These are phyloP conservation scores for Isoperla grammatica DNA, from an alignment of 2,888 invertebrate genomes.

Conservation along the genomic window DNA sequence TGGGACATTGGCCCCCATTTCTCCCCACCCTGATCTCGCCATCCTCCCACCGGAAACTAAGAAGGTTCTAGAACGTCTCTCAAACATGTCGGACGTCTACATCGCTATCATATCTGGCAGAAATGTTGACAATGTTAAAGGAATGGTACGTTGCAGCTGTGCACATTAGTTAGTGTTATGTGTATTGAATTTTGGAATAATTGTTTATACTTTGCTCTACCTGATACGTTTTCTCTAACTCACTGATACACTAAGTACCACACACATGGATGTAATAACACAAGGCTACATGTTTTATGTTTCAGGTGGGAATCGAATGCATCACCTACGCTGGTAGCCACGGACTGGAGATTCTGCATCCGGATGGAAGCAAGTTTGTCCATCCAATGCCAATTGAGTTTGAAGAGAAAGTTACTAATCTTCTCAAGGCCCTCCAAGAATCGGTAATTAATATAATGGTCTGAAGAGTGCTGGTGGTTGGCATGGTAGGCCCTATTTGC, in stretches of 20 bases:
- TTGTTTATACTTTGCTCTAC: too few species aligned
- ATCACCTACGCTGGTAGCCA: conserved; percentile 89
- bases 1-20: conserved; percentile 82
- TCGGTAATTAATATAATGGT: conserved; percentile 8
- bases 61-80: conserved; percentile 71
- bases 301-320: conserved; percentile 75
- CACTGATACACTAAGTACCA: too few species aligned
- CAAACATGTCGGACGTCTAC: conserved; percentile 80
- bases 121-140: conserved; percentile 80
- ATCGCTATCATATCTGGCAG: conserved; percentile 83
- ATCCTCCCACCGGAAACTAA: conserved; percentile 78
- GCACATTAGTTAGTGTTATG: too few species aligned
- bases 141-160: conserved; percentile 59
- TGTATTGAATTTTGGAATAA: too few species aligned
- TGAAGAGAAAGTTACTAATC: conserved; percentile 69
- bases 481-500: too few species aligned
- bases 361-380: conserved; percentile 84
- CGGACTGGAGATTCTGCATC: conserved; percentile 81
- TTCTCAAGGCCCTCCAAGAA: conserved; percentile 75
- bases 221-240: too few species aligned
- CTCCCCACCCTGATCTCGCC: conserved; percentile 86
- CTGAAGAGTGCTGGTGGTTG: too few species aligned
- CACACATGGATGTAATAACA: too few species aligned
- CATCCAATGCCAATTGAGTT: conserved; percentile 86
- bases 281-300: too few species aligned